Evolutionary conservation across 1,140 invertebrate species (phyloP).

Genomic region (Conus betulinus): DNA sequence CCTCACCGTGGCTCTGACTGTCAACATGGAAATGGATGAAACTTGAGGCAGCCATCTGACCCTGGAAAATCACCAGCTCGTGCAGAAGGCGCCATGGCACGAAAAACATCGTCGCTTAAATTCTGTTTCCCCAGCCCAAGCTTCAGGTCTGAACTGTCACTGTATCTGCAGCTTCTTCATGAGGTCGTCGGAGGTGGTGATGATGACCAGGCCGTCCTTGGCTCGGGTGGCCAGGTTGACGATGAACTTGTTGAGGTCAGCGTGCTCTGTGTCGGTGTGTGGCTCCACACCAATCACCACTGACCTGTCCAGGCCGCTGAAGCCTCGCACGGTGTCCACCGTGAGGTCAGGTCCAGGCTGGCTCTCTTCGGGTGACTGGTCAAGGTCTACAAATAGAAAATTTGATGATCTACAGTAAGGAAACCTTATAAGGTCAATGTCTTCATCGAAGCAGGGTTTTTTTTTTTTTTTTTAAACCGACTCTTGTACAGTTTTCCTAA

Average conservation of each 20-base stretch:
- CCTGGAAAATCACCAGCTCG: neutral
- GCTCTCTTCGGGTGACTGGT: too few species aligned
- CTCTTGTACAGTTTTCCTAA: too few species aligned
- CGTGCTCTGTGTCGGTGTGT: constrained; percentile 60
- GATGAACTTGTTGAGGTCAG: constrained; percentile 64
- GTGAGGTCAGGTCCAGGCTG: neutral
- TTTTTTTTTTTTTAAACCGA: too few species aligned
- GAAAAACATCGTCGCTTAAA: neutral
- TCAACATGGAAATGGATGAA: too few species aligned
- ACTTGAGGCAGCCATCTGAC: too few species aligned
- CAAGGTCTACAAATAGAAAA: too few species aligned
- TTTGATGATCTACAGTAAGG: too few species aligned
- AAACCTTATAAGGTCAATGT: too few species aligned
- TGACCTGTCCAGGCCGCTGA: constrained; percentile 64
- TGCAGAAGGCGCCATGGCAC: neutral
- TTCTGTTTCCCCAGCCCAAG: too few species aligned
- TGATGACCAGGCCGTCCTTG: constrained; percentile 64
- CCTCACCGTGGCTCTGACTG: too few species aligned
- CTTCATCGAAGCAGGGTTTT: too few species aligned
- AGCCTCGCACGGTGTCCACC: constrained; percentile 63
- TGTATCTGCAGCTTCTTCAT: constrained; percentile 44
- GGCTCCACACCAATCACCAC: constrained; percentile 66
- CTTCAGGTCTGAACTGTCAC: neutral
- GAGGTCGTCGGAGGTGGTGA: constrained; percentile 62
- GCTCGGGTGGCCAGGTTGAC: constrained; percentile 64